Percentiles rank a stretch among this genome's conserved stretches.
phyloP scores from a whole-genome alignment of 2,113 vertebrate species.

The Hipposideros armiger region DNA sequence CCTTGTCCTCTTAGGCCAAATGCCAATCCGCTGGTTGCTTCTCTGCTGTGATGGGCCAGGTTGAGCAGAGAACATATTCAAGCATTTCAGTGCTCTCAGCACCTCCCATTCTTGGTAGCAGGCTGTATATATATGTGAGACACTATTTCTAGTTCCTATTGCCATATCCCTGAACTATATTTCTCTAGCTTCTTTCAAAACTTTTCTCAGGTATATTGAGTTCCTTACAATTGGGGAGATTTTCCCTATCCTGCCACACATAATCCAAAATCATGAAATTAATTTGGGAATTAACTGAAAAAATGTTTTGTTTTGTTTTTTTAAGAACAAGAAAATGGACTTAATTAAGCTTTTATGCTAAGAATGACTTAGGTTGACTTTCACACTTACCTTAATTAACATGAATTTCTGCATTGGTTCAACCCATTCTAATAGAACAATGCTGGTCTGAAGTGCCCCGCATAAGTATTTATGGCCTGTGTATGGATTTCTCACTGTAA shows the following conservation, averaged over 20 bases:
- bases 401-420: conserved; percentile 99
- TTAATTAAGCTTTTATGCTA: conserved; percentile 25
- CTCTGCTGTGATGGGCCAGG: neutral
- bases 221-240: neutral
- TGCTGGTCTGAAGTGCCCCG: conserved; percentile 97
- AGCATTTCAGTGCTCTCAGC: neutral
- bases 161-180: neutral
- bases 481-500: conserved; percentile 96
- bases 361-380: neutral
- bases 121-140: neutral
- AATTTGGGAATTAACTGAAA: neutral
- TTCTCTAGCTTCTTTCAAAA: conserved; percentile 35
- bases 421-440: conserved; percentile 98
- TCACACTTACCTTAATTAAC: conserved; percentile 96
- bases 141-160: neutral
- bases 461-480: conserved; percentile 98
- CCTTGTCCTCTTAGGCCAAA: neutral
- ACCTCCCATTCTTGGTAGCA: neutral
- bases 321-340: conserved; percentile 37
- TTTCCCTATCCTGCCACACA: conserved; percentile 14
- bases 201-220: neutral
- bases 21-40: neutral
- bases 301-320: neutral
- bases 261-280: conserved; percentile 3
- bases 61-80: neutral